These are phyloP conservation scores for Desmodus rotundus DNA, from an alignment of 2,113 vertebrate genomes.

Conservation along the genomic window DNA sequence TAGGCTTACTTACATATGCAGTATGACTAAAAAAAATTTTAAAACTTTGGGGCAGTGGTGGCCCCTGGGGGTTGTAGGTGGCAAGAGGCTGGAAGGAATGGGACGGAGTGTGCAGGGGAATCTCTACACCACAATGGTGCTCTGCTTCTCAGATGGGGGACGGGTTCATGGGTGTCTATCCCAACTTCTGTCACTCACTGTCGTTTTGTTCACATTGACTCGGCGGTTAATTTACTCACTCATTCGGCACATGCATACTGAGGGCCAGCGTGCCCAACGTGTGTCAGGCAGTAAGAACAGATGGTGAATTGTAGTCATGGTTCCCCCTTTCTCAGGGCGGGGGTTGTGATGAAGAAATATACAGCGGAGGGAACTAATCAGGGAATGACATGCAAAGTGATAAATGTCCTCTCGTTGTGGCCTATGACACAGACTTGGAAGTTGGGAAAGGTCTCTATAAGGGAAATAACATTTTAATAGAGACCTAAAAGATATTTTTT, in stretches of 20 bases:
- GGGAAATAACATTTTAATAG: not conserved
- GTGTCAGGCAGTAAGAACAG: not conserved
- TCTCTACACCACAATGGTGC: not conserved
- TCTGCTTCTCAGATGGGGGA: not conserved
- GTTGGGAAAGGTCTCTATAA: not conserved
- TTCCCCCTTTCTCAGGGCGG: not conserved
- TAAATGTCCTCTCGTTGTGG: not conserved
- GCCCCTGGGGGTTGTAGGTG: not conserved
- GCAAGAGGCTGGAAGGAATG: not conserved
- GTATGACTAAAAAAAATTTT: not conserved
- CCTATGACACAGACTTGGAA: not conserved
- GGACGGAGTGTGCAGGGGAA: not conserved
- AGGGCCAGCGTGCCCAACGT: not conserved
- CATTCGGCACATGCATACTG: not conserved
- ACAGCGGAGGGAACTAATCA: not conserved
- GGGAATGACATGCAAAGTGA: not conserved
- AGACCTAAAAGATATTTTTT: not conserved
- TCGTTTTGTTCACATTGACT: not conserved
- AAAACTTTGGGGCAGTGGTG: not conserved
- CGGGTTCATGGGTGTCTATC: not conserved
- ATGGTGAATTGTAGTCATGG: not conserved
- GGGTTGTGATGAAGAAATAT: not conserved
- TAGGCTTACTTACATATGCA: not conserved
- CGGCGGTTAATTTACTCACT: not conserved
- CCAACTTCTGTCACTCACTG: not conserved